Conservation (phyloP, 2,888 invertebrate genomes). For the Nematopogon swammerdamellus region DNA sequence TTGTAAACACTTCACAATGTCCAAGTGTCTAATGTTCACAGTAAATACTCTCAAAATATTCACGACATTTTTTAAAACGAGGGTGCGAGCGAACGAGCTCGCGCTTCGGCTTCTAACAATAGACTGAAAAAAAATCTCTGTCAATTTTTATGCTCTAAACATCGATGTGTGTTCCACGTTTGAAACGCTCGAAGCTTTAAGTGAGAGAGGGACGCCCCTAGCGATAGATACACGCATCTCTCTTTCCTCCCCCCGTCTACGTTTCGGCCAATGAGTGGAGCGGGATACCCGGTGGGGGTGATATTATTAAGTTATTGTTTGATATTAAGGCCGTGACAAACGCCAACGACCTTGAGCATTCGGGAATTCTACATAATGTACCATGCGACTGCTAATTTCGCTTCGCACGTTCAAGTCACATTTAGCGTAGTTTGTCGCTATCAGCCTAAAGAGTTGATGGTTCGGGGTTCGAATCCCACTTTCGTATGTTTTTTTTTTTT, state of each 20-base stretch:
- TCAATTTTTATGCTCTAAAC: slow-evolving; percentile 56
- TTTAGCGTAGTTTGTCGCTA: too few species aligned
- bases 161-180: slow-evolving; percentile 51
- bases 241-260: slow-evolving; percentile 43
- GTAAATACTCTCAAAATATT: neutral
- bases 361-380: too few species aligned
- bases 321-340: too few species aligned
- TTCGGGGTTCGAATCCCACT: too few species aligned
- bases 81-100: slow-evolving; percentile 6
- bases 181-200: slow-evolving; percentile 42
- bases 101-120: slow-evolving; percentile 30
- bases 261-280: slow-evolving; percentile 42
- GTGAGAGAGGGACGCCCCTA: slow-evolving; percentile 23
- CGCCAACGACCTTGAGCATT: too few species aligned
- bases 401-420: too few species aligned
- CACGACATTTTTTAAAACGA: slow-evolving; percentile 3
- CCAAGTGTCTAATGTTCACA: too few species aligned
- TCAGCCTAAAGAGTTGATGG: too few species aligned
- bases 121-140: slow-evolving; percentile 56
- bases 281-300: slow-evolving; percentile 46
- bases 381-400: too few species aligned
- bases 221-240: slow-evolving; percentile 26
- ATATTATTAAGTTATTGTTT: slow-evolving; percentile 52
- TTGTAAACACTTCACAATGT: neutral
- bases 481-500: too few species aligned